A percentile compares a stretch with the other conserved stretches of the same genome.
Evolutionary conservation across 2,797 vertebrate species (phyloP).

Genomic region (Alectoris magna): DNA sequence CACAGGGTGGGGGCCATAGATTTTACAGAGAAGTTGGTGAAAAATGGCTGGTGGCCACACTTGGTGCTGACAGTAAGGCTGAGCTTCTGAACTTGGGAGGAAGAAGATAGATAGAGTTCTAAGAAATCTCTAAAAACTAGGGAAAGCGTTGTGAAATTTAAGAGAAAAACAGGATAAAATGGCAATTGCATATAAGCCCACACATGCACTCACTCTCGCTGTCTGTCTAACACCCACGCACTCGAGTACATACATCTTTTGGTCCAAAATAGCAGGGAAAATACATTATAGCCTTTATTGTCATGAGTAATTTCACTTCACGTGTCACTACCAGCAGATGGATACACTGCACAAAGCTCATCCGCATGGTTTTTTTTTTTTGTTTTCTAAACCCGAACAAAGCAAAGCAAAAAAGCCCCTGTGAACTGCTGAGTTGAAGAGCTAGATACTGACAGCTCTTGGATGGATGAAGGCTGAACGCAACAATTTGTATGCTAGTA

Average conservation of each 20-base stretch:
- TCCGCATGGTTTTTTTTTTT: not conserved
- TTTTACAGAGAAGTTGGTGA: not conserved
- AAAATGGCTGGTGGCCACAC: not conserved
- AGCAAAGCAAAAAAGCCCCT: not conserved
- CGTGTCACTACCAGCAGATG: not conserved
- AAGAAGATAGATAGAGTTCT: not conserved
- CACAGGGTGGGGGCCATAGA: not conserved
- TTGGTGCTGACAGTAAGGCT: not conserved
- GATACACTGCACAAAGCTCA: not conserved
- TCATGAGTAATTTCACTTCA: slow-evolving; percentile 41
- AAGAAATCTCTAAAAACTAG: not conserved
- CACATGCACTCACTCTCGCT: not conserved
- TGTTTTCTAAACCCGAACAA: not conserved
- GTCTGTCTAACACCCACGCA: not conserved
- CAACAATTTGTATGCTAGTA: not conserved
- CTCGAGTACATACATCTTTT: not conserved
- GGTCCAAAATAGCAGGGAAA: not conserved
- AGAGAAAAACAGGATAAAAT: slow-evolving; percentile 43
- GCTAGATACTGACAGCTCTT: not conserved
- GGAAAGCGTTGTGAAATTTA: not conserved
- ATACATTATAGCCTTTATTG: slow-evolving; percentile 14
- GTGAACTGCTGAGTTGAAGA: not conserved
- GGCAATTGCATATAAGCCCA: slow-evolving; percentile 30
- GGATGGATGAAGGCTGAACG: not conserved
- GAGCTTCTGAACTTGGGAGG: slow-evolving; percentile 2